Base-by-base conservation (phyloP, 2,888 invertebrate genomes). In the Rhamphomyia laevipes region DNA sequence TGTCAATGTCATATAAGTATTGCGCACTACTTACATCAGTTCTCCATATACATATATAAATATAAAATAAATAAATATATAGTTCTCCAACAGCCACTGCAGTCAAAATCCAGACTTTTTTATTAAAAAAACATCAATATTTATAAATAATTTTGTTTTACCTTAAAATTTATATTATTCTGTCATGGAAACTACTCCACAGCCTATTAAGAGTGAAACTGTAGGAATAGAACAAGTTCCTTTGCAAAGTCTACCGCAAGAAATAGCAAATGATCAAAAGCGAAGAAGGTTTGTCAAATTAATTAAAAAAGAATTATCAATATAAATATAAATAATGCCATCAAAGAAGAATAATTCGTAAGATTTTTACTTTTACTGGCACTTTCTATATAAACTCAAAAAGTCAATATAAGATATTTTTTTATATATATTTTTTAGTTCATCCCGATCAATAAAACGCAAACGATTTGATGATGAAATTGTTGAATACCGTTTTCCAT, bases 381-480 rank as follows among this genome's bases (percentile, higher is more conserved):
- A 27, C 2, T 27, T 2, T 27, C 2, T 7, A 27, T 7, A 6
- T 12, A 41, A 31, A 45, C 23, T 12, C 33, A 33, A 9, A 18
- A 18, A n/a, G n/a, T n/a, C n/a, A n/a, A 41, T 21, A 41, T 13
- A 17, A 11, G 41, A 16, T 15, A 4, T 50, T 50, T 40, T 43
- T 6, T 45, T 37, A 15, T 11, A 12, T 45, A 38, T 15, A 15
- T 11, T 10, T 15, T 70, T 63, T 63, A 90, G 92, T 67, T 94
- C 94, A 12, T 91, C 90, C 27, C 77, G 96, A 51, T 94, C 94
- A 2, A 95, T 96, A 60, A 96, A 95, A 68, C 78, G 96, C 1
- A 85, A 90, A 60, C 86, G 94, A 59, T 96, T 96, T 71, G 96
- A 96, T 65, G 96, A 96, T 76, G 96, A 97, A 71, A 74, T 96